phyloP scores from a whole-genome alignment of 1,140 invertebrate genomes.

The Plectus sambesii region DNA sequence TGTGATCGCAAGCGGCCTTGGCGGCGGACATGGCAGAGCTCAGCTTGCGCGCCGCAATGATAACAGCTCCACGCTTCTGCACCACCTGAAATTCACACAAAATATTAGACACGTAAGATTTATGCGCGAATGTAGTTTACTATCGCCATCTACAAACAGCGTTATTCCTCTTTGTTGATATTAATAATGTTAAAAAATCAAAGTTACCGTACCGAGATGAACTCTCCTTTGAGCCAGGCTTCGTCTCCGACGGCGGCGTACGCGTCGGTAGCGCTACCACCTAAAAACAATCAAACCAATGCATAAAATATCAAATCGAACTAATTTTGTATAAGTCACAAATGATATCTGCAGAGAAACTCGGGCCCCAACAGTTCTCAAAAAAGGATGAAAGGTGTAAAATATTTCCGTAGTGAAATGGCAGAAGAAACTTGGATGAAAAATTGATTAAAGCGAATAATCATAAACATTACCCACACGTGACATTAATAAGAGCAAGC shows the following conservation, averaged over 20 bases:
- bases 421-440: too few species aligned
- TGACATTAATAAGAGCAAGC: not conserved
- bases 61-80: constrained; percentile 90
- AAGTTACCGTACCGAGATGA: constrained; percentile 56
- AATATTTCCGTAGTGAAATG: too few species aligned
- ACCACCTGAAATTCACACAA: constrained; percentile 58
- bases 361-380: too few species aligned
- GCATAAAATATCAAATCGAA: constrained; percentile 10
- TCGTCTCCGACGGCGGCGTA: constrained; percentile 68
- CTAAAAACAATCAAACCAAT: constrained; percentile 10
- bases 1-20: constrained; percentile 94
- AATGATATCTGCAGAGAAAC: constrained; percentile 17
- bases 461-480: constrained; percentile 2
- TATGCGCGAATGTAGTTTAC: constrained; percentile 1
- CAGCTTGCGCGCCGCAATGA: constrained; percentile 92
- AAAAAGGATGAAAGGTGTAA: too few species aligned
- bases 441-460: too few species aligned
- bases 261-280: constrained; percentile 48
- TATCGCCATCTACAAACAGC: constrained; percentile 8
- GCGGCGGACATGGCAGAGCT: constrained; percentile 95
- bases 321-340: too few species aligned
- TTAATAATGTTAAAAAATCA: constrained; percentile 3
- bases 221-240: constrained; percentile 65
- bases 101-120: constrained; percentile 13
- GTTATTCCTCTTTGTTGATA: too few species aligned